These are phyloP conservation scores for Gisinianus flammeolus DNA, from an alignment of 2,888 invertebrate species.

Conservation along the genomic window DNA sequence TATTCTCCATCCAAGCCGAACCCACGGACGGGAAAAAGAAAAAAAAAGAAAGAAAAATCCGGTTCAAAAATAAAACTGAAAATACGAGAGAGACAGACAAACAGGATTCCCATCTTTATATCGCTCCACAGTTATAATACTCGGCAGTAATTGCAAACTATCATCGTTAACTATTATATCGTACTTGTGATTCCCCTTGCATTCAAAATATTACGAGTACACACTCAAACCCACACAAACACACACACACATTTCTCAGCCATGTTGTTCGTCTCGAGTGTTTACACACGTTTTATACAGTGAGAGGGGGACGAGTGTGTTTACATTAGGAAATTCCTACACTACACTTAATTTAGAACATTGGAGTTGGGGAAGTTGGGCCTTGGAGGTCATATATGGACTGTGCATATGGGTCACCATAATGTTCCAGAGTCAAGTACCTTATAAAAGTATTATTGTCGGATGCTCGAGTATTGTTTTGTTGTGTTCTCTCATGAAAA, in stretches of 20 bases:
- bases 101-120: neutral
- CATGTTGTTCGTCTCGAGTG: too few species aligned
- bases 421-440: neutral
- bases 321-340: neutral
- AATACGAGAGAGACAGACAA: neutral
- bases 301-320: neutral
- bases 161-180: neutral
- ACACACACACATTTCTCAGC: neutral
- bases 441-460: neutral
- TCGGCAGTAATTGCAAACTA: neutral
- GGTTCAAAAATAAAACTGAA: neutral
- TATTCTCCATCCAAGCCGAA: conserved; percentile 2
- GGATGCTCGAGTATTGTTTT: too few species aligned
- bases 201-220: neutral
- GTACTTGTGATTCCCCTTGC: neutral
- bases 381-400: neutral
- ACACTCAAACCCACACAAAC: too few species aligned
- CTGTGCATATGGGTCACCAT: neutral
- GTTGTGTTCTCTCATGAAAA: neutral
- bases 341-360: neutral
- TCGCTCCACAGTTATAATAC: neutral
- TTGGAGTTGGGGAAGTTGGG: too few species aligned
- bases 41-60: too few species aligned
- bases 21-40: neutral
- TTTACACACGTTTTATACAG: neutral